Conservation (phyloP, 1,140 invertebrate species). For the Pseudomyrmex cubaensis region DNA sequence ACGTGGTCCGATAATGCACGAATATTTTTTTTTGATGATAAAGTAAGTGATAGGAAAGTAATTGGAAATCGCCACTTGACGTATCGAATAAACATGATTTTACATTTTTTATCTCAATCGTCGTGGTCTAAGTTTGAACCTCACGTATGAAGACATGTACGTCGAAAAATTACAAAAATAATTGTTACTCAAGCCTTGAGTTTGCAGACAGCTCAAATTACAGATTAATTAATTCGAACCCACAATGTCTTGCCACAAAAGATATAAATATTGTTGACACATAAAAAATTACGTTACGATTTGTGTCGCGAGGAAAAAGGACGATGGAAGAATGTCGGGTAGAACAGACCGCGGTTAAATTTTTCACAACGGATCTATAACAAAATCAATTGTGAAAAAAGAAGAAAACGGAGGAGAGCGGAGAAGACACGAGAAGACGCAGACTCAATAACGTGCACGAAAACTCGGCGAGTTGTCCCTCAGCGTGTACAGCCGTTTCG, state of each 20-base stretch:
- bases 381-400: constrained; percentile 41
- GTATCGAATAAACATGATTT: neutral
- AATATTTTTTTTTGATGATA: neutral
- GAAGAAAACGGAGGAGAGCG: constrained; percentile 22
- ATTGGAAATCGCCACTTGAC: neutral
- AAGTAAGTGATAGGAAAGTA: constrained; percentile 14
- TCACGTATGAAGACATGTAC: too few species aligned
- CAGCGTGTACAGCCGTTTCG: constrained; percentile 5
- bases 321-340: neutral
- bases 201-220: too few species aligned
- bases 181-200: too few species aligned
- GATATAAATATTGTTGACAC: neutral
- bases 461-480: constrained; percentile 25
- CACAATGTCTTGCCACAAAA: neutral
- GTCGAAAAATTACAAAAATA: too few species aligned
- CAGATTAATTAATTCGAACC: neutral
- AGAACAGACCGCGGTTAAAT: constrained; percentile 31
- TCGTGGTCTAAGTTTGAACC: too few species aligned
- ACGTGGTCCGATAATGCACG: neutral
- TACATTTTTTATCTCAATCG: too few species aligned
- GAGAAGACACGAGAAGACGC: constrained; percentile 5
- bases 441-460: constrained; percentile 50
- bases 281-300: neutral
- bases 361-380: constrained; percentile 18
- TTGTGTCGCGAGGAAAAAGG: constrained; percentile 8